Conservation (phyloP, 2,888 invertebrate genomes). For the Poecilobothrus nobilitatus region DNA sequence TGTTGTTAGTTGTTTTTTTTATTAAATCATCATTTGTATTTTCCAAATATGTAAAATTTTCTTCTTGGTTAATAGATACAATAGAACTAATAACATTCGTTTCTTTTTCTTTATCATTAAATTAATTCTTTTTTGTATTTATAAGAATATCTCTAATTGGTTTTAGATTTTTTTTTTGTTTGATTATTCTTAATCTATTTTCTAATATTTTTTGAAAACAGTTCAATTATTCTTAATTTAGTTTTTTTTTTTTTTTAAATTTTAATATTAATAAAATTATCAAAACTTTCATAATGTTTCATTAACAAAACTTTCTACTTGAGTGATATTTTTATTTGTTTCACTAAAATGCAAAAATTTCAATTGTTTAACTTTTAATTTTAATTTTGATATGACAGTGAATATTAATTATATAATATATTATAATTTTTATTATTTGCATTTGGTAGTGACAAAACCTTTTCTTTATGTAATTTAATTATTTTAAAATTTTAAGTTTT, state of each 20-base stretch:
- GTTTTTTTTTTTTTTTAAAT: slow-evolving; percentile 35
- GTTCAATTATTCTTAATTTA: not conserved
- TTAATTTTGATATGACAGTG: too few species aligned
- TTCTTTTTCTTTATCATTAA: slow-evolving; percentile 14
- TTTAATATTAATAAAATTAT: slow-evolving; percentile 30
- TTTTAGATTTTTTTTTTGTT: not conserved
- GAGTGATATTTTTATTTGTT: slow-evolving; percentile 8
- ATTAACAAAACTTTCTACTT: not conserved
- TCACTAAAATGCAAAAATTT: slow-evolving; percentile 8
- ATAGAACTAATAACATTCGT: slow-evolving; percentile 17
- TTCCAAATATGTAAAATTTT: not conserved
- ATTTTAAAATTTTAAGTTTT: too few species aligned
- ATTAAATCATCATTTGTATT: slow-evolving; percentile 7
- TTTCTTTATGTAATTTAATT: too few species aligned
- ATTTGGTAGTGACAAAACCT: too few species aligned
- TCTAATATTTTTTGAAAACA: not conserved
- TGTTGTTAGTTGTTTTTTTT: slow-evolving; percentile 23
- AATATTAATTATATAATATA: too few species aligned
- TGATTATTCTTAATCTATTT: not conserved
- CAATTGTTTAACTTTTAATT: too few species aligned
- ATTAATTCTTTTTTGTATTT: slow-evolving; percentile 11
- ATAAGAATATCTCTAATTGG: not conserved
- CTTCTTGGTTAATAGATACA: slow-evolving; percentile 13
- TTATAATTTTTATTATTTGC: too few species aligned
- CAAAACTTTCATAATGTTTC: slow-evolving; percentile 27